Base-by-base conservation (phyloP, 2,113 vertebrate genomes). In the Cyprinodon tularosa region DNA sequence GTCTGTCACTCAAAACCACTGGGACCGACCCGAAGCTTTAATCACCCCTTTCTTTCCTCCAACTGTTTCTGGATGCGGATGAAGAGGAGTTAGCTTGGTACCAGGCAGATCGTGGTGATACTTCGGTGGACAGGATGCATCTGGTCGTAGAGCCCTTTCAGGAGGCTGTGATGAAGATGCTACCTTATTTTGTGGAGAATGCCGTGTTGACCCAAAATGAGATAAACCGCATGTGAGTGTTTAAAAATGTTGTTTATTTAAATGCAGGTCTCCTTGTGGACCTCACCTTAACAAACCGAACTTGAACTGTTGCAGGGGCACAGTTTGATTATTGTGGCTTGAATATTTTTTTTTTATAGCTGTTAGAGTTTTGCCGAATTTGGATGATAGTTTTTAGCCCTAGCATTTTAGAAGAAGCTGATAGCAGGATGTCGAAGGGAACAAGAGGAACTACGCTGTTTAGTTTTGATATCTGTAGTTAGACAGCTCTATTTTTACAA, bases 141-240 rank as follows among this genome's bases (percentile, higher is more conserved):
- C 89, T 94, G 82, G 84, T 91, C 44, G 77, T 91, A 74, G 90
- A 90, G 62, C 80, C 89, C 67, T 79, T 90, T 68, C 90, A 91
- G 78, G 86, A 89, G 77, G 89, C 83, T 11, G 50, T 92, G 83
- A 82, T 94, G 88, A 93, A 92, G 92, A 94, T 95, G 91, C 77
- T 95, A 68, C 94, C 94, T 4, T 94, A 93, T 86, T 94, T 95
- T 74, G 91, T 93, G 89, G 88, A 93, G 85, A 94, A 94, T 12
- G 91, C 93, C 1, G 91, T 94, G 73, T 71, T 94, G 81, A 95
- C 92, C 38, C 94, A 94, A 86, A 89, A 71, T 60, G 92, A 95
- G 88, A 94, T 94, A 83, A 91, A 92, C 79, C 89, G 90, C 86
- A 94, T 95, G 94, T 95, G 85, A 95, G 94, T 94, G 20, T n/a